Base-by-base conservation (phyloP, 2,888 invertebrate genomes). In the Subacronicta megacephala region DNA sequence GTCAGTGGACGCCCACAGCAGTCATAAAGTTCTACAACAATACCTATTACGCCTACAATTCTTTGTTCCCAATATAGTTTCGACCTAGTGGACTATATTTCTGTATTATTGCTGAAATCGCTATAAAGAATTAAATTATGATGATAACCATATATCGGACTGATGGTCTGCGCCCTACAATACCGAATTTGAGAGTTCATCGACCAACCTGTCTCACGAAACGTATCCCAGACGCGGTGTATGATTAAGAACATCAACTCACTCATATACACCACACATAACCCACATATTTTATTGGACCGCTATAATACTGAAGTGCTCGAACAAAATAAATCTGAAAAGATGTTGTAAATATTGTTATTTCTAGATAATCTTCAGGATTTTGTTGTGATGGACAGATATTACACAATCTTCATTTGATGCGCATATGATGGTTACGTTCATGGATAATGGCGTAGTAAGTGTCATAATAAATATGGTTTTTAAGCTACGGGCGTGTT, bases 171-270 rank as follows among this genome's bases (percentile, higher is more conserved):
- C 38, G 70, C 53, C 60, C 72, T 65, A 74, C 64, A 70, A 74
- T 73, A 68, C 60, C 60, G 55, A 74, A 78, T 70, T 75, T 37
- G 56, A 68, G 64, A 83, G 87, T 83, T 86, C 86, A 78, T 81
- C 67, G 84, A 75, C 85, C 79, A 68, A 62, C 53, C 51, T 68
- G 66, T 65, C 67, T 71, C 57, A 71, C 41, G 50, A 71, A 77
- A 76, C 60, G 63, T 20, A 63, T 45, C 53, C 55, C 66, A 69
- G 57, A 58, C 60, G 49, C 61, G 17, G 43, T 37, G 54, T 47
- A 52, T 72, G 60, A 68, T 64, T 58, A 58, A 59, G 41, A 72
- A 44, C 44, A 54, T 56, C 49, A 54, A 40, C 54, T 55, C 35
- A 44, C 36, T 50, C 45, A 44, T 37, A 60, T 53, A 65, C 38